Base-by-base conservation (phyloP, 2,888 invertebrate species). In the Nomada hirtipes region DNA sequence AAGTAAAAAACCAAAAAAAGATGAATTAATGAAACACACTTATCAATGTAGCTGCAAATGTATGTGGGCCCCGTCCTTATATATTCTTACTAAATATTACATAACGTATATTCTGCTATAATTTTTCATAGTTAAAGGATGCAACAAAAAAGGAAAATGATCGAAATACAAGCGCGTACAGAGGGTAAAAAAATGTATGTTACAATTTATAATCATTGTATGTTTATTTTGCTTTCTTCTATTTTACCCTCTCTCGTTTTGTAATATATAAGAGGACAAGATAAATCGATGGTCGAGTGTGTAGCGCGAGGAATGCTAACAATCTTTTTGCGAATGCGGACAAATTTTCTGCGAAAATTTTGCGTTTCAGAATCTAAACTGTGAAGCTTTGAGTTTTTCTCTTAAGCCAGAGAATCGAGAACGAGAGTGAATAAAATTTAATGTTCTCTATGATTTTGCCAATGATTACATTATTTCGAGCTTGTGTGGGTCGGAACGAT, bases 81-180 rank as follows among this genome's bases (percentile, higher is more conserved):
- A 92, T 93, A 92, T 92, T 92, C 90, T 91, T 91, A 92, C 90
- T 91, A 92, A 91, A 91, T 92, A 92, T 91, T 90, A 91, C 90
- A 90, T 92, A 92, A 93, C 85, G 84, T 92, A 90, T 92, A 92
- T 91, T 92, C 91, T 88, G 90, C 90, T 92, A 91, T 93, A 91
- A 91, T 92, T 92, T 92, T 88, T 91, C 89, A 90, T 92, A 92
- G 91, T 88, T 90, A 88, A 91, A 90, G 74, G 84, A 84, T 61
- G 44, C 69, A 53, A 86, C 72, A 71, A 60, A 70, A 81, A 89
- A 83, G 75, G 76, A 68, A 86, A 83, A 82, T 73, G 78, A 87
- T 84, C 77, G 69, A 79, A 78, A 83, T 84, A 84, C 86, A 88
- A 88, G 83, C 69, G 83, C 84, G 78, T 69, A 74, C 80, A 84